A percentile compares a stretch with the other conserved stretches of the same genome.
These are phyloP conservation scores for Eufriesea mexicana DNA, from an alignment of 1,140 invertebrate genomes.

Conservation along the genomic window DNA sequence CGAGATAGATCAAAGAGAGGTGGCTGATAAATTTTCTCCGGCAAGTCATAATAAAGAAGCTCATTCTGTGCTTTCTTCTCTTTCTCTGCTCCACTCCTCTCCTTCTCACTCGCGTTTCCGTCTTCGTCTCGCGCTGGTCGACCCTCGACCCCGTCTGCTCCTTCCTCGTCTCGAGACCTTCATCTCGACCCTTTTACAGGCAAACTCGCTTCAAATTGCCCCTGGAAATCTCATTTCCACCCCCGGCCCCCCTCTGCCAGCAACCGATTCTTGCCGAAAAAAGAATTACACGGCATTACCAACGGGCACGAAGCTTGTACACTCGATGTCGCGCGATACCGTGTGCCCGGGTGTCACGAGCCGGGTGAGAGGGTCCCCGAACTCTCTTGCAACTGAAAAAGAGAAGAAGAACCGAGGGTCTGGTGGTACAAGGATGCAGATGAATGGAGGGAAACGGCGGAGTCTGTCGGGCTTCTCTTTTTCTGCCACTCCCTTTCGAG, in stretches of 20 bases:
- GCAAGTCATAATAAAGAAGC: constrained; percentile 53
- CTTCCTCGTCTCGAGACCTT: constrained; percentile 31
- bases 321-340: constrained; percentile 19
- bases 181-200: constrained; percentile 56
- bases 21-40: constrained; percentile 29
- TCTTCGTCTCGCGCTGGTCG: constrained; percentile 2
- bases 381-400: no score
- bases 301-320: constrained; percentile 8
- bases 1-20: constrained; percentile 19
- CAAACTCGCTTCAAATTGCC: constrained; percentile 67
- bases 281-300: constrained; percentile 42
- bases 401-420: background rate
- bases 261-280: constrained; percentile 44
- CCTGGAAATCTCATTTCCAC: constrained; percentile 67
- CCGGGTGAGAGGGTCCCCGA: background rate
- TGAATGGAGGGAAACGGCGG: background rate
- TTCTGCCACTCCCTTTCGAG: background rate
- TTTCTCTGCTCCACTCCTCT: background rate
- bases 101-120: background rate
- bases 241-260: background rate
- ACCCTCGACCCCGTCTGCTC: constrained; percentile 29
- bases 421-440: background rate
- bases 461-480: background rate
- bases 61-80: constrained; percentile 25
- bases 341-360: background rate